Base-by-base conservation (phyloP, 2,888 invertebrate species). In the Chromoteleia sp. region DNA sequence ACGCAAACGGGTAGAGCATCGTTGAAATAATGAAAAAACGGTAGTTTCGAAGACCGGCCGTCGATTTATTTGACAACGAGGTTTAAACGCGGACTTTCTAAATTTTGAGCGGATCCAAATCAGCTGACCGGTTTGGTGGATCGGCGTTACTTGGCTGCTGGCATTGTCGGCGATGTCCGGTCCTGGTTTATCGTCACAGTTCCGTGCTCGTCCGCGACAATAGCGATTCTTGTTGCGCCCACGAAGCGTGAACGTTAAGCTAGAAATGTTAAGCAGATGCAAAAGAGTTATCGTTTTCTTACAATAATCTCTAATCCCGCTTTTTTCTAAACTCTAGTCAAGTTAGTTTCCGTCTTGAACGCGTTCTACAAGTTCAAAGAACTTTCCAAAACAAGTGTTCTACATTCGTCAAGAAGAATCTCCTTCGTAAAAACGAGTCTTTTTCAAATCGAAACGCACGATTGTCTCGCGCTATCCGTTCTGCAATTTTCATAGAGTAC, bases 271-370 rank as follows among this genome's bases (percentile, higher is more conserved):
- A 73, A 78, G 67, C 71, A 78, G 67, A 78, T 73, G 78, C 78
- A 65, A 78, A 78, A 58, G 58, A 78, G 67, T 65, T 56, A 71
- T 71, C 63, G 77, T 63, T 77, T 77, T 63, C 63, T 75, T 75
- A 52, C 67, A 17, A 59, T 30, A 67, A 67, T 67, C 67, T 59
- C 33, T 33, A 61, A 45, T 59, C 59, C 76, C 48, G 19, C 39
- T 54, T 58, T 43, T 58, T 48, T 65, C 25, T 17, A n/a, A 39
- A 36, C 12, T 41, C 14, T 25, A 58, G 7, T 45, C 39, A 39
- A 39, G 12, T n/a, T 45, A 29, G 45, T 48, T 65, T 54, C 52
- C 54, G 19, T 29, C 15, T 48, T 43, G 3, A 33, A 15, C 19
- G 8, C 17, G n/a, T 29, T 30, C 25, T 19, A n/a, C 39, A 41